Conservation (phyloP, 2,113 vertebrate species). For the Petromus typicus region DNA sequence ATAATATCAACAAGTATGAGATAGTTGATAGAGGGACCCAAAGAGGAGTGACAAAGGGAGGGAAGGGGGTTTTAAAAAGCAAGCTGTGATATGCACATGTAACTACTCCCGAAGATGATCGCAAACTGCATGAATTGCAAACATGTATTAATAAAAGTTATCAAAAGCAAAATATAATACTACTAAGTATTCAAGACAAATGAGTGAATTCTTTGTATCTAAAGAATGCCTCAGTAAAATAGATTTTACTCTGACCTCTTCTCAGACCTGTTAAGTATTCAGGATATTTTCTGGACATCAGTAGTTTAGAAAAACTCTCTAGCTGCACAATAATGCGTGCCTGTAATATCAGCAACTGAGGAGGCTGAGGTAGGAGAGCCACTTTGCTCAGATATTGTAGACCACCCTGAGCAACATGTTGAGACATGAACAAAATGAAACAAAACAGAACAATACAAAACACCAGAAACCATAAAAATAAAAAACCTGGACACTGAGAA, state of each 20-base stretch:
- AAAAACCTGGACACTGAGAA: background rate
- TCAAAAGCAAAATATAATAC: background rate
- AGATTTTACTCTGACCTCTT: background rate
- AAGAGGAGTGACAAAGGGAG: background rate
- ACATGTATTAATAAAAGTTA: background rate
- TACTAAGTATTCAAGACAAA: background rate
- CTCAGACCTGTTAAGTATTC: background rate
- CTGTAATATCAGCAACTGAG: background rate
- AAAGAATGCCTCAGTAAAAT: background rate
- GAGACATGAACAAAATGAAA: too few relatives aligned
- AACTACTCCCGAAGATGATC: background rate
- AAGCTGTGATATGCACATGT: background rate
- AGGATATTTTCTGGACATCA: background rate
- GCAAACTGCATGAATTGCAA: background rate
- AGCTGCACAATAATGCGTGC: background rate
- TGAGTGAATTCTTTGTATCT: background rate
- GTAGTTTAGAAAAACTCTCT: background rate
- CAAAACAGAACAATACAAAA: background rate
- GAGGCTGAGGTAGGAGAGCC: background rate
- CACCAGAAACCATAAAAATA: background rate
- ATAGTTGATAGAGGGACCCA: background rate
- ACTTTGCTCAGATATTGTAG: background rate
- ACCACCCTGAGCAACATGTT: background rate
- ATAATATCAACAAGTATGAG: background rate
- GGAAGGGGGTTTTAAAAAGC: background rate